A percentile compares a stretch with the other conserved stretches of the same genome.
Evolutionary conservation across 1,140 invertebrate species (phyloP).

Genomic region (Drosophila cardini): DNA sequence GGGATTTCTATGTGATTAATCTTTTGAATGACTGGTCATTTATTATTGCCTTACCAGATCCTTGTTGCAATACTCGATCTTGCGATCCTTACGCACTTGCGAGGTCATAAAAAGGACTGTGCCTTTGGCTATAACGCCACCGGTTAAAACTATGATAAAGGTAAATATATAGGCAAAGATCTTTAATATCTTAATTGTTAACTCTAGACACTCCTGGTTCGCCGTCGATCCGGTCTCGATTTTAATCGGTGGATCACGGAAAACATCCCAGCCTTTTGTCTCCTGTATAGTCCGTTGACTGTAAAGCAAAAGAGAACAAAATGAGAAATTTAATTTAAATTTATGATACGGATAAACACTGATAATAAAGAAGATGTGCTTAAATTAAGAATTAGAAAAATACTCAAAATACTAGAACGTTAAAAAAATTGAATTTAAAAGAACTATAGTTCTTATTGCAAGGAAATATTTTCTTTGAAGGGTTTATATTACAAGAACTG

Average conservation of each 20-base stretch:
- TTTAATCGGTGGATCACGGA: conserved; percentile 94
- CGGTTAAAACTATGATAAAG: conserved; percentile 92
- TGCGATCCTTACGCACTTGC: conserved; percentile 91
- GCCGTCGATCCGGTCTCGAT: conserved; percentile 95
- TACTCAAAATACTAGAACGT: no score
- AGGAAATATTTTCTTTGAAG: no score
- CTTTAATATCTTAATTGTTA: conserved; percentile 94
- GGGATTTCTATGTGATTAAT: not conserved
- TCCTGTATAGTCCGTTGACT: conserved; percentile 93
- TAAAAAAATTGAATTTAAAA: no score
- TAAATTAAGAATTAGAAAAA: no score
- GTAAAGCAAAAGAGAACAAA: not conserved
- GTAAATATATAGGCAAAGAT: conserved; percentile 93
- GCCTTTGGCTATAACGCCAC: conserved; percentile 94
- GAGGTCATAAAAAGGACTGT: conserved; percentile 96
- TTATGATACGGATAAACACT: no score
- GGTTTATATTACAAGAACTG: no score
- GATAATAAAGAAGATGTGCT: no score
- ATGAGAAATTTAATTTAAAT: no score
- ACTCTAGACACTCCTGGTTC: conserved; percentile 93
- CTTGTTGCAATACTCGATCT: conserved; percentile 92
- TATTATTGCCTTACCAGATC: conserved; percentile 88
- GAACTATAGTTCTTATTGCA: no score
- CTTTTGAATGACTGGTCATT: not conserved
- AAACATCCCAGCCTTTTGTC: conserved; percentile 98